Evolutionary conservation across 2,113 vertebrate genomes (phyloP).

Genomic region (Montifringilla adamsi): DNA sequence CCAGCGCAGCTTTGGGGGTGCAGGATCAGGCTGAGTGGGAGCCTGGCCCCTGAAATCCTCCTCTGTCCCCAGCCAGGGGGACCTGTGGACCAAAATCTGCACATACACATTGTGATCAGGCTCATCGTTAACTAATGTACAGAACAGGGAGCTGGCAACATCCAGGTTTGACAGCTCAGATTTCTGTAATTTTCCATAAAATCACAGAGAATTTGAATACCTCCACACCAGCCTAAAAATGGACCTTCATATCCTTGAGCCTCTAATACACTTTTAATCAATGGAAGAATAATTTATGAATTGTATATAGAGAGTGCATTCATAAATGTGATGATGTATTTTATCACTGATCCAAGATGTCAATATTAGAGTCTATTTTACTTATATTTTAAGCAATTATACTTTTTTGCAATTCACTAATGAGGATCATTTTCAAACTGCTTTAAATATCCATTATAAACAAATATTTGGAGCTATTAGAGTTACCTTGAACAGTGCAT

Average conservation of each 20-base stretch:
- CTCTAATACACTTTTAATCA: constrained; percentile 73
- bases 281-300: constrained; percentile 67
- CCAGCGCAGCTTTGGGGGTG: background rate
- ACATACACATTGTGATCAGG: background rate
- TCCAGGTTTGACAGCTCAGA: background rate
- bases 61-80: background rate
- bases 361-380: constrained; percentile 76
- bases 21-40: background rate
- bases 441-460: constrained; percentile 76
- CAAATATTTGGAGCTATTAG: constrained; percentile 69
- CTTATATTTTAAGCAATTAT: constrained; percentile 75
- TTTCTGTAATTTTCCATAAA: constrained; percentile 48
- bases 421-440: constrained; percentile 71
- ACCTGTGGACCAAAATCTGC: constrained; percentile 34
- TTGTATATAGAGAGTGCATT: constrained; percentile 75
- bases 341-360: constrained; percentile 76
- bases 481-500: constrained; percentile 78
- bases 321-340: constrained; percentile 74
- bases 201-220: constrained; percentile 74
- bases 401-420: constrained; percentile 71
- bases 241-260: constrained; percentile 68
- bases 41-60: background rate
- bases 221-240: constrained; percentile 77
- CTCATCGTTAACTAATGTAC: constrained; percentile 47
- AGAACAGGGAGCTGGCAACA: constrained; percentile 13